Conservation (phyloP, 2,888 invertebrate genomes). For the Drosophila algonquin region DNA sequence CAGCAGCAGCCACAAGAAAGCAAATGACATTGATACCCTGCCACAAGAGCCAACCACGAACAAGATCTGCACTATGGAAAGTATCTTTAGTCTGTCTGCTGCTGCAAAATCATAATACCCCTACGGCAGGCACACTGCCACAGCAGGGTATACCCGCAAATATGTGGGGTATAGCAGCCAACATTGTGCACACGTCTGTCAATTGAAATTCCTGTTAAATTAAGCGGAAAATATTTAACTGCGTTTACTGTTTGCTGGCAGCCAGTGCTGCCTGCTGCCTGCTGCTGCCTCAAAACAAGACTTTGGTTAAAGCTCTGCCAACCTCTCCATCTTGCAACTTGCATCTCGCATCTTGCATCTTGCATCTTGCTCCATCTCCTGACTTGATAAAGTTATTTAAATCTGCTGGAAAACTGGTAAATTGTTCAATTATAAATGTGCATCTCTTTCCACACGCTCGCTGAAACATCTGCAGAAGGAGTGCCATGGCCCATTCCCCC, state of each 20-base stretch:
- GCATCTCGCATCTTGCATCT: background rate
- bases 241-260: conserved; percentile 56
- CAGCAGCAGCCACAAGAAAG: conserved; percentile 20
- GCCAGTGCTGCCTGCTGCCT: conserved; percentile 13
- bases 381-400: conserved; percentile 72
- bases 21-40: background rate
- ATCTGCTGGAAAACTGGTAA: conserved; percentile 77
- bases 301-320: conserved; percentile 3
- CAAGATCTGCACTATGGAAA: too few species aligned
- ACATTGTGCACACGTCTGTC: conserved; percentile 71
- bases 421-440: conserved; percentile 82
- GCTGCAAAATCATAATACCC: background rate
- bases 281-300: conserved; percentile 33
- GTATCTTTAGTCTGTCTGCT: too few species aligned
- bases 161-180: conserved; percentile 21
- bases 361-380: background rate
- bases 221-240: conserved; percentile 81
- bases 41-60: too few species aligned
- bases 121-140: background rate
- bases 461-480: background rate
- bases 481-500: background rate
- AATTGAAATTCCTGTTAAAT: conserved; percentile 83
- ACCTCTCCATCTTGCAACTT: background rate
- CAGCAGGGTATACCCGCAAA: background rate
- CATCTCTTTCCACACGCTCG: conserved; percentile 56